phyloP scores from a whole-genome alignment of 2,113 vertebrate genomes.

The Puffinus mauretanicus region DNA sequence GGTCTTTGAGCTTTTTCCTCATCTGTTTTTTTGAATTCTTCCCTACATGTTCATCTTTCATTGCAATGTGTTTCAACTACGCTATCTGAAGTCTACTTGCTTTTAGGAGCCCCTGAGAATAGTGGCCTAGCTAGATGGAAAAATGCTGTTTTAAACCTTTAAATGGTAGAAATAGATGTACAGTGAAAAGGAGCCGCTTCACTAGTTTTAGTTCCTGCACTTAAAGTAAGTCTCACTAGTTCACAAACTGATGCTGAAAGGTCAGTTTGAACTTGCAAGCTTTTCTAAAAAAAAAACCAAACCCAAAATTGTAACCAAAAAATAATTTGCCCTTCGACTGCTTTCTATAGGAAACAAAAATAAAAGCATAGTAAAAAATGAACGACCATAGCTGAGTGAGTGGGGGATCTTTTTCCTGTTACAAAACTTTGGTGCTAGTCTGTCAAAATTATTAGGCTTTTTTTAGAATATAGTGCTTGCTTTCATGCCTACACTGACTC shows the following conservation, averaged over 20 bases:
- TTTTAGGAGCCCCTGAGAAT: not conserved
- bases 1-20: not conserved
- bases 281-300: not conserved
- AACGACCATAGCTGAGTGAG: fast-evolving
- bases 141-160: not conserved
- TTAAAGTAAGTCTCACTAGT: not conserved
- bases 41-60: not conserved
- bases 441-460: not conserved
- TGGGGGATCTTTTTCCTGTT: not conserved
- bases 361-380: not conserved
- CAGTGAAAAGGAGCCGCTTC: not conserved
- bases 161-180: not conserved
- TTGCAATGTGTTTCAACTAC: not conserved
- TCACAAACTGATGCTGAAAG: not conserved
- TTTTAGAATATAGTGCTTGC: not conserved
- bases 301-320: not conserved
- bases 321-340: not conserved
- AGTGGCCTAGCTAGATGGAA: not conserved
- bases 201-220: not conserved
- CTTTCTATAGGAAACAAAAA: not conserved
- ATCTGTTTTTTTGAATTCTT: not conserved
- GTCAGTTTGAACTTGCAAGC: not conserved
- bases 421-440: not conserved
- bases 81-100: not conserved
- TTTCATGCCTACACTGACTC: not conserved